Conservation (phyloP, 2,113 vertebrate species). For the Ornithorhynchus anatinus region DNA sequence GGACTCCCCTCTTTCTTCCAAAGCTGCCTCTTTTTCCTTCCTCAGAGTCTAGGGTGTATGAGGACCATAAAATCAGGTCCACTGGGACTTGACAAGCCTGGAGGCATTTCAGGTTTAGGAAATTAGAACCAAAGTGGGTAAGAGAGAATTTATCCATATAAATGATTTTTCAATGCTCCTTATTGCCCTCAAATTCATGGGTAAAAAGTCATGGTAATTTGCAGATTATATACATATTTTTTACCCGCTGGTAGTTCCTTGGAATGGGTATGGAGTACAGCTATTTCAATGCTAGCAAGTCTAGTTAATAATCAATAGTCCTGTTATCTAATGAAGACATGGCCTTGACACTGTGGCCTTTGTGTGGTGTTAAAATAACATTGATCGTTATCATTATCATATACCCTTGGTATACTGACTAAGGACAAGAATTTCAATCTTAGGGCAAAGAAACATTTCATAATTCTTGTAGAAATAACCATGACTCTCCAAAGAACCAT, state of each 20-base stretch:
- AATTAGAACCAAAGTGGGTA: neutral
- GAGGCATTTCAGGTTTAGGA: neutral
- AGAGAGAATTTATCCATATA: neutral
- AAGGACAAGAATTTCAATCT: conserved; percentile 65
- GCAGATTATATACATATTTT: conserved; percentile 59
- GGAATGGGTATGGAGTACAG: conserved; percentile 35
- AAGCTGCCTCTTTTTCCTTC: neutral
- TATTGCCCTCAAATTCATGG: neutral
- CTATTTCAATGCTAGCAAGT: conserved; percentile 63
- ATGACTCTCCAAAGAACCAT: conserved; percentile 51
- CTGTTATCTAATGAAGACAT: conserved; percentile 70
- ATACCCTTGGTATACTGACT: conserved; percentile 72
- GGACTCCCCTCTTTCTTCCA: neutral
- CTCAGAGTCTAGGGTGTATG: neutral
- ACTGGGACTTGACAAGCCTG: neutral
- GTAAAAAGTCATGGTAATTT: conserved; percentile 52
- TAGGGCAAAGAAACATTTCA: conserved; percentile 56
- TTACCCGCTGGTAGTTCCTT: conserved; percentile 54
- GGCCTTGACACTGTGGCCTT: conserved; percentile 70
- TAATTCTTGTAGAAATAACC: conserved; percentile 62
- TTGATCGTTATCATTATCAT: conserved; percentile 78
- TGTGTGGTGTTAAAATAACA: conserved; percentile 76
- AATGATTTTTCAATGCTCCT: neutral
- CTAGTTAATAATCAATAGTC: conserved; percentile 79
- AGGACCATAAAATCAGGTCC: neutral